Base-by-base conservation (phyloP, 2,113 vertebrate species). In the Bostrychus sinensis region DNA sequence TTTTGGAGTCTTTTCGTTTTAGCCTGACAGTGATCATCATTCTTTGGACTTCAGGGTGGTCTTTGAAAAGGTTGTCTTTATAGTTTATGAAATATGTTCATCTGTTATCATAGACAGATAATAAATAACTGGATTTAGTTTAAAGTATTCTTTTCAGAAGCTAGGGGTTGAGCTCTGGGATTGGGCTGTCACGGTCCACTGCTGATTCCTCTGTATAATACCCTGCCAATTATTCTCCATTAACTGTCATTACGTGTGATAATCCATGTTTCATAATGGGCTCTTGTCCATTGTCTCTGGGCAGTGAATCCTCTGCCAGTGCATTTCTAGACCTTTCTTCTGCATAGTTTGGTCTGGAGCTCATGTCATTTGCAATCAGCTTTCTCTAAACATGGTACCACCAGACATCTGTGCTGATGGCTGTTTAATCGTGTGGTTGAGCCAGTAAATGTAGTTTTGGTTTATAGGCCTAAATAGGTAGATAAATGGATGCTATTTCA, bases 211-310 rank as follows among this genome's bases (percentile, higher is more conserved):
- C 66, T 39, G 34, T 63, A 59, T 69, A 81, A 82, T 78, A 59
- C 28, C 41, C n/a, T 19, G 48, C 26, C 67, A 80, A 82, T 84
- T 78, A 67, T 46, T 54, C 45, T 45, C 56, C 22, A 84, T 87
- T 83, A 81, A 65, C 73, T 65, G 55, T 75, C 66, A 75, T 85
- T 88, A 82, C 74, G 57, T 68, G 66, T 20, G 62, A 78, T 68
- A 54, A 75, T 71, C 66, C 50, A 62, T 13, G 42, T 66, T 65
- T 64, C 48, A 54, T 73, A 83, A 80, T 20, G 28, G 41, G 55
- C 45, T 28, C 56, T 83, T 85, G 77, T 89, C 86, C 77, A 65
- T 56, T 53, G 37, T 69, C 23, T 68, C 56, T 19, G 38, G 25
- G 51, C 43, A 61, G 42, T 1, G 20, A 13, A 19, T 62, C 12